Percentiles rank a stretch among this genome's conserved stretches.
phyloP scores from a whole-genome alignment of 2,113 vertebrate genomes.

The Oxyura jamaicensis region DNA sequence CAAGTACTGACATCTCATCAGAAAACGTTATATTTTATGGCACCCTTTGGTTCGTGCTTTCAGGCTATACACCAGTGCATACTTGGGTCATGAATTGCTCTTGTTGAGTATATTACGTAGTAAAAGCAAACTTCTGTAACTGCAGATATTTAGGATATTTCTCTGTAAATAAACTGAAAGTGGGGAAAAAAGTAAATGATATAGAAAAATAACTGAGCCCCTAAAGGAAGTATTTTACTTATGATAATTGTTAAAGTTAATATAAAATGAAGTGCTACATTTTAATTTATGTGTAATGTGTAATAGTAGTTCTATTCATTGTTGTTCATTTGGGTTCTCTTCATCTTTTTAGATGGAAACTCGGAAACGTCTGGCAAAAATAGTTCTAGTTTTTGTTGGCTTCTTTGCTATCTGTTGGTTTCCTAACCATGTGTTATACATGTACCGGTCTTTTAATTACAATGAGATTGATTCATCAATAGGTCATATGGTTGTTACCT shows the following conservation, averaged over 20 bases:
- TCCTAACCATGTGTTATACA: conserved; percentile 91
- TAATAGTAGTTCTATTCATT: neutral
- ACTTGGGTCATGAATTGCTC: neutral
- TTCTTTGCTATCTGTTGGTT: conserved; percentile 93
- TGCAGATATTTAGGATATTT: neutral
- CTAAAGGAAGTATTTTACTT: neutral
- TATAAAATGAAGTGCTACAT: neutral
- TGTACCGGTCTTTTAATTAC: conserved; percentile 94
- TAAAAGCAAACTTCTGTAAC: neutral
- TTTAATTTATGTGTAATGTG: neutral
- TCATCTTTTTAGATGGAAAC: conserved; percentile 88
- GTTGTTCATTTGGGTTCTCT: conserved; percentile 22
- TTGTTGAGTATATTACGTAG: neutral
- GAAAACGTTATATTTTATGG: neutral
- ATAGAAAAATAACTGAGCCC: neutral
- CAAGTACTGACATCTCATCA: neutral
- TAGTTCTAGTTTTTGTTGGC: conserved; percentile 92
- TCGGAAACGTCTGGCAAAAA: conserved; percentile 92
- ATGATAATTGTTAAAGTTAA: neutral
- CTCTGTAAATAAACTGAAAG: neutral
- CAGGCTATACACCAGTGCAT: neutral
- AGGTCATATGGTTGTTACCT: conserved; percentile 86
- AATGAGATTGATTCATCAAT: conserved; percentile 84
- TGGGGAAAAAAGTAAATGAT: neutral
- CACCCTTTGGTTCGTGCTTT: neutral